Conservation (phyloP, 2,113 vertebrate species). For the Pseudonaja textilis region DNA sequence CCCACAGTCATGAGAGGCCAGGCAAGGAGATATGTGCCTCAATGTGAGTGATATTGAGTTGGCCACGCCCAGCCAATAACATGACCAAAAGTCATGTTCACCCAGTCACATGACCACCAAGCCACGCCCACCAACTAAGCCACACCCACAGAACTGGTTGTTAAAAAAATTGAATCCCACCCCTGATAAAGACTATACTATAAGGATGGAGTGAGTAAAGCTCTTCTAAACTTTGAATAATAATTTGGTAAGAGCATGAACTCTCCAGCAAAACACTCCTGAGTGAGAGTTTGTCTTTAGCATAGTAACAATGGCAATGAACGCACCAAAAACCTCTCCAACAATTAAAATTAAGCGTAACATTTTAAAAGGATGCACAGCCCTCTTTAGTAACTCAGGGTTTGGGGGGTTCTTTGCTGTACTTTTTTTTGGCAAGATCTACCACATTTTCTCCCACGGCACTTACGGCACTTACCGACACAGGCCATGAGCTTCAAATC, state of each 20-base stretch:
- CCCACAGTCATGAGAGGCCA: too few relatives aligned
- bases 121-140: too few relatives aligned
- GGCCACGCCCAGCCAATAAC: too few relatives aligned
- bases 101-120: too few relatives aligned
- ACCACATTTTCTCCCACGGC: rapidly evolving
- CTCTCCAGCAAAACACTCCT: not conserved
- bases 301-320: not conserved
- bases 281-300: not conserved
- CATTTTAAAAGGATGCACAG: not conserved
- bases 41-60: too few relatives aligned
- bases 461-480: slow-evolving; percentile 69
- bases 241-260: not conserved
- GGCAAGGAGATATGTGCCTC: too few relatives aligned
- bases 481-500: slow-evolving; percentile 84
- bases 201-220: not conserved
- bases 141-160: too few relatives aligned
- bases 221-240: not conserved
- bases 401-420: not conserved
- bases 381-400: not conserved
- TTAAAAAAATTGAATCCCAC: too few relatives aligned
- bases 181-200: not conserved
- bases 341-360: not conserved
- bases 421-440: not conserved
- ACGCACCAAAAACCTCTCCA: not conserved
- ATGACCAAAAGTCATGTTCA: too few relatives aligned